Conservation (phyloP, 37 sponge, comb jelly and placozoan genomes). For the Cladorhizidae sp. region DNA sequence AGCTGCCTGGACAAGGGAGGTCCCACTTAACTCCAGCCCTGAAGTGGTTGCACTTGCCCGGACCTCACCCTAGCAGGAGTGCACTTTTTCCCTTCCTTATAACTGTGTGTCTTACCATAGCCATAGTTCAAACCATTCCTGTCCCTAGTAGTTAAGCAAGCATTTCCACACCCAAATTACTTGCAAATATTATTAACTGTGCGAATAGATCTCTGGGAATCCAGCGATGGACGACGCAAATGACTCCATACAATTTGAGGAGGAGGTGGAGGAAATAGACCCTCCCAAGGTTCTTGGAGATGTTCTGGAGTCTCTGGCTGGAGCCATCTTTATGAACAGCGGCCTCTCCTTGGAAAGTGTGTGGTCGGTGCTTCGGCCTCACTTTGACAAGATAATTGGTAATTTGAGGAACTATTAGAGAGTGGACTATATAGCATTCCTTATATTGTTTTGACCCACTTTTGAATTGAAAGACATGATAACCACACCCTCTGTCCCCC, state of each 20-base stretch:
- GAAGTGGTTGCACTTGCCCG: no score
- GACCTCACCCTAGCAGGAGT: no score
- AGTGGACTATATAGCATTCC: not conserved
- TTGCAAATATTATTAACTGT: not conserved
- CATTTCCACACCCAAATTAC: not conserved
- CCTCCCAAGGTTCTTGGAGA: conserved; percentile 95
- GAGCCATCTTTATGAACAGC: conserved; percentile 93
- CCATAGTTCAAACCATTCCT: no score
- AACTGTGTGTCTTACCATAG: no score
- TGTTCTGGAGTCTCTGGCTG: conserved; percentile 88
- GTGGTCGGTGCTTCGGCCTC: conserved; percentile 74
- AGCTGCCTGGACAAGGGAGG: no score
- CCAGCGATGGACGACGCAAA: conserved; percentile 4
- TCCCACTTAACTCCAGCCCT: no score
- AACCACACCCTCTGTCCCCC: no score
- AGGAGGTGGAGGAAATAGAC: conserved; percentile 59
- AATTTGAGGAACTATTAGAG: not conserved
- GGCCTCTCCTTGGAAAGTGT: conserved; percentile 71
- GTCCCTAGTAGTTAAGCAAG: no score
- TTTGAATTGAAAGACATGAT: not conserved
- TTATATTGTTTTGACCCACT: not conserved
- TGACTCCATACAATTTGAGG: conserved; percentile 25
- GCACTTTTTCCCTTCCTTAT: no score
- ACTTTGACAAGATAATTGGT: conserved; percentile 78
- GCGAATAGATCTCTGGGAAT: no score